phyloP scores from a whole-genome alignment of 2,888 invertebrate genomes.

The Mechanitis messenoides region DNA sequence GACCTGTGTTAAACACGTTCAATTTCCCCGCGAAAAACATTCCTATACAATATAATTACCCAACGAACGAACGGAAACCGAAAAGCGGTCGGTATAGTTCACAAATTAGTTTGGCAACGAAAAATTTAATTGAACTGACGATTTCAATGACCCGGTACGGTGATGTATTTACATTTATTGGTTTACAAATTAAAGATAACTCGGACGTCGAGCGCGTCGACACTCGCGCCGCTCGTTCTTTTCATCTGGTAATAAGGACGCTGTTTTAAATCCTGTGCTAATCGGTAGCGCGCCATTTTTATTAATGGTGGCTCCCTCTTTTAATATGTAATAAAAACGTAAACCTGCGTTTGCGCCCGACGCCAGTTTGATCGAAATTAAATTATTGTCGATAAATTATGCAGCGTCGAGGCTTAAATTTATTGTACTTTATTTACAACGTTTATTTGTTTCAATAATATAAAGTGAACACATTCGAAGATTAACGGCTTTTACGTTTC shows the following conservation, averaged over 20 bases:
- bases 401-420: constrained; percentile 42
- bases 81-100: constrained; percentile 58
- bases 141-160: constrained; percentile 39
- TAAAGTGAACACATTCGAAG: constrained; percentile 36
- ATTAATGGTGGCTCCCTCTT: constrained; percentile 40
- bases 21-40: constrained; percentile 65
- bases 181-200: constrained; percentile 73
- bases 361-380: constrained; percentile 37
- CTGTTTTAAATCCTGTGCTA: constrained; percentile 43
- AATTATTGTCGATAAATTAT: constrained; percentile 46
- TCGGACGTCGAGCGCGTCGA: constrained; percentile 39
- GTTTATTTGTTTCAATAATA: constrained; percentile 45
- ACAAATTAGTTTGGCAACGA: constrained; percentile 67
- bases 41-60: constrained; percentile 66
- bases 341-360: constrained; percentile 34
- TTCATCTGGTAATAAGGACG: constrained; percentile 45
- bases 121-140: constrained; percentile 65
- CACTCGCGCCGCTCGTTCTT: constrained; percentile 49
- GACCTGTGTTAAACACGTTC: constrained; percentile 66
- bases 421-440: constrained; percentile 42
- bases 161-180: constrained; percentile 76
- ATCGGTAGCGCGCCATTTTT: constrained; percentile 45
- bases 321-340: constrained; percentile 38
- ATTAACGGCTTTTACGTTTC: constrained; percentile 33
- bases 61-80: constrained; percentile 48